phyloP scores from a whole-genome alignment of 1,140 invertebrate genomes.

The Notospermus geniculatus region DNA sequence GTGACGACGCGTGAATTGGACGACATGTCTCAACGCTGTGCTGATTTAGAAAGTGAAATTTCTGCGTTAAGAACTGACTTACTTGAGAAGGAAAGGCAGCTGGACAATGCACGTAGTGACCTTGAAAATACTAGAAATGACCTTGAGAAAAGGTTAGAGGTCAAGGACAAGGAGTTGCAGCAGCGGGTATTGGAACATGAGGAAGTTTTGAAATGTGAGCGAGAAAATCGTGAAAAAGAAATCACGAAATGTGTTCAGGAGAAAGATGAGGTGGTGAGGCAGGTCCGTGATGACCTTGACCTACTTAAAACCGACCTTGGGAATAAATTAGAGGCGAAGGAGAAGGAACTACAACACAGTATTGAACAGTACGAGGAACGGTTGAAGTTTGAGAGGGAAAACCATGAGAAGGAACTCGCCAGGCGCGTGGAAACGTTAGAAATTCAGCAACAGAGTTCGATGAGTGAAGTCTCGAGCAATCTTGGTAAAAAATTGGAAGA shows the following conservation, averaged over 20 bases:
- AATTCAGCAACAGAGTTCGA: conserved; percentile 17
- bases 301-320: not conserved
- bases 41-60: not conserved
- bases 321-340: conserved; percentile 2
- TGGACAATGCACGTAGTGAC: not conserved
- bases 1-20: not conserved
- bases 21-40: not conserved
- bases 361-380: conserved; percentile 12
- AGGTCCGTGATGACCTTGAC: not conserved
- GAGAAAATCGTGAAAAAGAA: not conserved
- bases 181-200: not conserved
- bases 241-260: not conserved
- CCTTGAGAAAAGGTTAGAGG: not conserved
- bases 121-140: not conserved
- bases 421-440: conserved; percentile 16
- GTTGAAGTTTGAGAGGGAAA: conserved; percentile 14
- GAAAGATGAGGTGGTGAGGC: not conserved
- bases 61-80: not conserved
- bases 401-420: conserved; percentile 12
- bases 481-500: conserved; percentile 12
- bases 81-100: not conserved
- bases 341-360: conserved; percentile 4
- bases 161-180: not conserved
- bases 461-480: conserved; percentile 4
- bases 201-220: not conserved